Conservation (phyloP, 53 echinoderm and acorn worm species). For the Crossaster papposus region DNA sequence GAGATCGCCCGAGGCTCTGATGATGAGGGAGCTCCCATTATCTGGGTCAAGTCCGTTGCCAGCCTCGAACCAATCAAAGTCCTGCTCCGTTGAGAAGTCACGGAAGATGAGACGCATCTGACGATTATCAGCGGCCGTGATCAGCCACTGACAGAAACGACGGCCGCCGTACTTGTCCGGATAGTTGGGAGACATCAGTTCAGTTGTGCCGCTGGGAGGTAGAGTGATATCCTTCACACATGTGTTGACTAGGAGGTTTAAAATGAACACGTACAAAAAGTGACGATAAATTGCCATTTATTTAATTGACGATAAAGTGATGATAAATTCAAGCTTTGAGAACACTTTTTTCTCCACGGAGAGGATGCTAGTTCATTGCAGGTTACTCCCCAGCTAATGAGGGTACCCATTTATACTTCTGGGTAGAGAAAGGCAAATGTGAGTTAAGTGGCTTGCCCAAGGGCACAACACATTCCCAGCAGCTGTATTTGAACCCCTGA, state of each 20-base stretch:
- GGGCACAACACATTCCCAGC: no score
- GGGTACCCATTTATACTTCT: no score
- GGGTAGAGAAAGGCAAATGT: no score
- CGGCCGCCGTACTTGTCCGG: constrained; percentile 72
- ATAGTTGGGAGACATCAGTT: constrained; percentile 76
- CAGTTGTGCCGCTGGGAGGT: constrained; percentile 50
- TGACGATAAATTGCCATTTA: not conserved
- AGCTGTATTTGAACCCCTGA: no score
- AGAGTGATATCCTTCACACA: constrained; percentile 72
- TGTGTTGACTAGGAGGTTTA: constrained; percentile 16
- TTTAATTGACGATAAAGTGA: no score
- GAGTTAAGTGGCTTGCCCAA: no score
- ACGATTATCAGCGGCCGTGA: constrained; percentile 56
- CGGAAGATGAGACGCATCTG: constrained; percentile 81
- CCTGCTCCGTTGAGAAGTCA: constrained; percentile 76
- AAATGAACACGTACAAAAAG: not conserved
- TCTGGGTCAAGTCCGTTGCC: constrained; percentile 77
- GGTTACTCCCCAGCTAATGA: no score
- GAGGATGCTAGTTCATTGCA: no score
- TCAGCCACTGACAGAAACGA: constrained; percentile 87
- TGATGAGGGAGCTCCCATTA: constrained; percentile 58
- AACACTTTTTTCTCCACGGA: no score
- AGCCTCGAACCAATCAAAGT: constrained; percentile 77
- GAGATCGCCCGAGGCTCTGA: constrained; percentile 71
- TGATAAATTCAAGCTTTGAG: no score